These are phyloP conservation scores for Phylloscopus whistleri DNA, from an alignment of 2,113 vertebrate genomes.

Conservation along the genomic window DNA sequence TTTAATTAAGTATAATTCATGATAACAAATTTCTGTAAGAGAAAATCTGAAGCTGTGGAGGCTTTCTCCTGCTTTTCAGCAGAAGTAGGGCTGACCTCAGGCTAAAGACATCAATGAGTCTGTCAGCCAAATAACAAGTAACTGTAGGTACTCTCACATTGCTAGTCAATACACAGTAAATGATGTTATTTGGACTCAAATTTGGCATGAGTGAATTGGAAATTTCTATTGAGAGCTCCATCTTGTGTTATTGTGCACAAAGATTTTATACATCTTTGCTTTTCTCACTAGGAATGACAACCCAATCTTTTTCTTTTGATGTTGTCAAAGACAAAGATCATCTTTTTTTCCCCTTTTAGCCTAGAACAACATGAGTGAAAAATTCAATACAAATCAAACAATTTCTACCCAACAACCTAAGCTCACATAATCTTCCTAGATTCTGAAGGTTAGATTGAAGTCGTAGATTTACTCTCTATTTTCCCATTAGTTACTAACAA, in stretches of 20 bases:
- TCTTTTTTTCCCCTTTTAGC: neutral
- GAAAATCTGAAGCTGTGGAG: neutral
- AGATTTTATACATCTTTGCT: neutral
- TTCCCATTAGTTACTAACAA: neutral
- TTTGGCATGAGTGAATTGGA: neutral
- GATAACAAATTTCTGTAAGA: neutral
- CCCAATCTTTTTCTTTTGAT: neutral
- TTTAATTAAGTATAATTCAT: neutral
- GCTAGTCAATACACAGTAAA: neutral
- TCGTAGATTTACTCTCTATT: neutral
- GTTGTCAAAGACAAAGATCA: neutral
- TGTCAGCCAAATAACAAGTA: neutral
- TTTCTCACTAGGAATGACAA: neutral
- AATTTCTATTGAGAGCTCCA: neutral
- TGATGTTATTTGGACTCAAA: neutral
- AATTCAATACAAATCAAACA: neutral
- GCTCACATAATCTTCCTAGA: neutral
- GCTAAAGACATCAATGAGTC: neutral
- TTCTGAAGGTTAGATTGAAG: neutral
- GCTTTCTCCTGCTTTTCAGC: neutral
- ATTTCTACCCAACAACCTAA: neutral
- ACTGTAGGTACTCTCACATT: neutral
- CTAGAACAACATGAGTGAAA: neutral
- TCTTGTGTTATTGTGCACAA: neutral
- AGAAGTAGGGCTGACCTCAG: neutral